Evolutionary conservation across 1,140 invertebrate genomes (phyloP), one percentile per base, ranked within the genome.

Genomic region (Portunus trituberculatus): DNA sequence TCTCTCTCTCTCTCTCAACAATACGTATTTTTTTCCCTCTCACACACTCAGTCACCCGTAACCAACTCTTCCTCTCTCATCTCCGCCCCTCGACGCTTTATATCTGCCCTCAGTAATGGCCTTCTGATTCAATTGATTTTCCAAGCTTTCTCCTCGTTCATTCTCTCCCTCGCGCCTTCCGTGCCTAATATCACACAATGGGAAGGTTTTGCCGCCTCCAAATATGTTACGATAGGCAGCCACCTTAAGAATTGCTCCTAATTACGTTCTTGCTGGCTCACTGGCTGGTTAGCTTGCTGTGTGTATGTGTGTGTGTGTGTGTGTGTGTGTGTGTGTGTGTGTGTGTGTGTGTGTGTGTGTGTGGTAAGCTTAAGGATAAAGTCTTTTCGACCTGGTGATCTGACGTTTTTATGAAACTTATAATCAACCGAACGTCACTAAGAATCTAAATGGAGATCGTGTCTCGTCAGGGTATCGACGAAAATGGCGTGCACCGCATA

Each of bases 221-320:
- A 76, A 76, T 76, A 76, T 76, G 67, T 76, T 76, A 25, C 67
- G 67, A 76, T 76, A 76, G 67, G 67, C 67, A 76, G 67, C 67
- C 16, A 76, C 67, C 67, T 76, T 76, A 76, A 76, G 67, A 76
- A 76, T 76, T 76, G 67, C 67, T 76, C 67, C 6, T 76, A 76
- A 76, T 76, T 76, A 76, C 67, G 67, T 76, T 76, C 67, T 7
- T n/a, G 67, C 67, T 76, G 67, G 67, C 67, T 76, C 20, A n/a
- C 67, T n/a, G 32, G 46, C 28, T 48, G 88, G 88, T 20, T 46
- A 14, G 48, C 6, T 89, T 45, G 10, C 32, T 48, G 87, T 89
- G 87, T 89, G 87, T 89, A 39, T 89, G 87, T 89, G 87, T 89
- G 87, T 89, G 87, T 89, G 87, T 89, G 87, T 89, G 87, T 89